These are phyloP conservation scores for Hippocampus zosterae DNA, from an alignment of 2,113 vertebrate genomes.

Conservation along the genomic window DNA sequence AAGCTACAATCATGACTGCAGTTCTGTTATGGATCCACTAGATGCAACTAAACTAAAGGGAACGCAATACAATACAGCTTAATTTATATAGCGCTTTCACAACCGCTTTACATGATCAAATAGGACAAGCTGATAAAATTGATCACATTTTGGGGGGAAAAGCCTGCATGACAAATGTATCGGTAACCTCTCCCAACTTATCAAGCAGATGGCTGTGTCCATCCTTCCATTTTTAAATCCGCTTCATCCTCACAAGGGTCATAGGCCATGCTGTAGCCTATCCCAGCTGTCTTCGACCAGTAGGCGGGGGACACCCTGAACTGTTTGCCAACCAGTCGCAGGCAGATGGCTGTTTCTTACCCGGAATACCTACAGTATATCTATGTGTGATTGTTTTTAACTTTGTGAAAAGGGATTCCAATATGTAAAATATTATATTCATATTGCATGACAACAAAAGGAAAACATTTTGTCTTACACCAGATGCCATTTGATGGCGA, in stretches of 20 bases:
- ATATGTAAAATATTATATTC: background rate
- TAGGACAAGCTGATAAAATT: constrained; percentile 3
- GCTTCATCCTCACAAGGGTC: no score
- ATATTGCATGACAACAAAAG: background rate
- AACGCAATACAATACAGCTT: no score
- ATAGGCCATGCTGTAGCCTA: no score
- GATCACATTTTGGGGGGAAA: background rate
- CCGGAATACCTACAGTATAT: background rate
- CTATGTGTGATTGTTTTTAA: background rate
- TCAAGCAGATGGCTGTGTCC: background rate
- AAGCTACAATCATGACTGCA: no score
- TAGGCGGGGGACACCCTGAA: no score
- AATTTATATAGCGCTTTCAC: no score
- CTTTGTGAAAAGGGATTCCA: background rate
- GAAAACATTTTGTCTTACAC: background rate
- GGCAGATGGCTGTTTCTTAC: background rate
- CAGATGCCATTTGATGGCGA: background rate
- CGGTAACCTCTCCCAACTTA: background rate
- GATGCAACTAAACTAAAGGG: no score
- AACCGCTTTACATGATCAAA: background rate
- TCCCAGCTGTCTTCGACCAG: no score
- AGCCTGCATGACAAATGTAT: background rate
- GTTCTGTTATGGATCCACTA: no score
- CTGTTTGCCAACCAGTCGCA: no score
- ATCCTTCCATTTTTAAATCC: no score